Percentiles rank a stretch among this genome's conserved stretches.
These are phyloP conservation scores for Plectus sambesii DNA, from an alignment of 1,140 invertebrate species.

Conservation along the genomic window DNA sequence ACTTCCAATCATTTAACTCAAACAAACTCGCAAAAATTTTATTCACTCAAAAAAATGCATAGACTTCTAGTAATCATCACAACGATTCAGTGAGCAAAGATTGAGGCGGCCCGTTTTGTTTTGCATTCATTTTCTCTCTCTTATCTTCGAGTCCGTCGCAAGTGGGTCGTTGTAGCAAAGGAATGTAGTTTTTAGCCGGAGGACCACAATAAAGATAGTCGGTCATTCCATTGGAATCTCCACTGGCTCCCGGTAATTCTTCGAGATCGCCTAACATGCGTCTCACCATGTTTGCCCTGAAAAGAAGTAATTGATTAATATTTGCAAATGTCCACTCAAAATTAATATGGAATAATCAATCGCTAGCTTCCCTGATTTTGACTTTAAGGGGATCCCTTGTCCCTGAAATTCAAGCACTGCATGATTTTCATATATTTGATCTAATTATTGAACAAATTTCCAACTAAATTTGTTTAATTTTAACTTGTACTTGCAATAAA, in stretches of 20 bases:
- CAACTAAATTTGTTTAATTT: no score
- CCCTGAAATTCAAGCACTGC: no score
- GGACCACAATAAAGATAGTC: constrained; percentile 22
- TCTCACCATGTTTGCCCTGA: constrained; percentile 20
- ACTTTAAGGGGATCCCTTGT: no score
- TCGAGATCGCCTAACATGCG: constrained; percentile 26
- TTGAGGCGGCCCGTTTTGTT: neutral
- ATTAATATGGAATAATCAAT: no score
- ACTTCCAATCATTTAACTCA: neutral
- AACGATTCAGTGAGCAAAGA: constrained; percentile 10
- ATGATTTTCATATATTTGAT: no score
- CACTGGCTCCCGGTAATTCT: neutral
- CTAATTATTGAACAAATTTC: no score
- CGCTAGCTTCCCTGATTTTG: no score
- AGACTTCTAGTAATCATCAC: constrained; percentile 1
- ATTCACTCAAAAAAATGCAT: constrained; percentile 8
- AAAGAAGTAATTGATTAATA: constrained; percentile 4
- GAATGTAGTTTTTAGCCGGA: constrained; percentile 20
- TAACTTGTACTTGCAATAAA: no score
- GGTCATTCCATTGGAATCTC: constrained; percentile 21
- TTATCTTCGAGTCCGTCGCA: constrained; percentile 28
- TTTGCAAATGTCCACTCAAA: no score
- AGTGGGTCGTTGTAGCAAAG: constrained; percentile 22
- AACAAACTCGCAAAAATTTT: constrained; percentile 1
- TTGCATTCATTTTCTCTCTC: constrained; percentile 19